Evolutionary conservation across 2,797 vertebrate genomes (phyloP), one percentile per base, ranked within the genome.

Genomic region (Micropoecilia bifurca): DNA sequence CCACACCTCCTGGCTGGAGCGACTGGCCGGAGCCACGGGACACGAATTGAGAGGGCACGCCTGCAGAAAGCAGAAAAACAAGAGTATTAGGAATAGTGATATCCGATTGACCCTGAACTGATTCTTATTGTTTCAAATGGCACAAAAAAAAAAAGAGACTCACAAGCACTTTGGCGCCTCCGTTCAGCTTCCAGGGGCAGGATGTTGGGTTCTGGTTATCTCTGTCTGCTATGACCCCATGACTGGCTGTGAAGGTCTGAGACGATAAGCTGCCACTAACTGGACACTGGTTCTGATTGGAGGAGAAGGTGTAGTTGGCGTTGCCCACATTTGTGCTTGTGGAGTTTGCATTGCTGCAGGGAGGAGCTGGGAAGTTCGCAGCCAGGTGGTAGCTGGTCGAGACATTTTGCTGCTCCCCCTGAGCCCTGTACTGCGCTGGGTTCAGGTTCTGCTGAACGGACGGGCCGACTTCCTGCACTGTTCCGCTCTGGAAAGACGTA

Each of bases 1-100:
- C 96, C 96, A 97, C 76, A 97, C 93, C 89, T 96, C 95, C 88
- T 96, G 96, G 86, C 95, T 96, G 90, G 95, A 95, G 77, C 91
- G 93, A 75, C 91, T 93, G 71, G 94, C 90, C 0, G 96, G 89
- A n/a, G 94, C 94, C 80, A 96, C 92, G 0, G 96, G 96, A 83
- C 94, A 95, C 0, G 95, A 94, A 14, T 96, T 96, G 45, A 96
- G 93, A 10, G 96, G 96, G 85, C 96, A 96, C 1, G 96, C 96
- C 96, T 96, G 86, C 12, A 59, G 66, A 48, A 55, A 53, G 76
- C 25, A 57, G 66, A 66, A 50, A 61, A 41, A 76, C 16, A 83
- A 59, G 30, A 85, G 8, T 77, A 28, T 18, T 50, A 28, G 28
- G 8, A 45, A 85, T 75, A 80, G 33, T 12, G 61, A 80, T 68